Conservation (phyloP, 2,888 invertebrate species). For the Arenicola marina region DNA sequence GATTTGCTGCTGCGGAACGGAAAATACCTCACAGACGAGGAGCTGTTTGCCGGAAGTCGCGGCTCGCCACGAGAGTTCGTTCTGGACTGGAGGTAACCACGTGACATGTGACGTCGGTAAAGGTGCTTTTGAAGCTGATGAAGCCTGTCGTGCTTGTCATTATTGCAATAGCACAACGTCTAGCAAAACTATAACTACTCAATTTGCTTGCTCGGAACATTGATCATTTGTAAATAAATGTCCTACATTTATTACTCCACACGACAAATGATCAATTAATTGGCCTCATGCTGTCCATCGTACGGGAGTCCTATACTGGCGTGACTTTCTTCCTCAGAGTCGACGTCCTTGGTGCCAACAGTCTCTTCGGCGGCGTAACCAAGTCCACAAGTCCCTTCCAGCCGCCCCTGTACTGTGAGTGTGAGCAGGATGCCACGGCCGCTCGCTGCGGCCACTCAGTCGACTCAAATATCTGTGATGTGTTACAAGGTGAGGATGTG, state of each 20-base stretch:
- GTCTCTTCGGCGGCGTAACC: constrained; percentile 16
- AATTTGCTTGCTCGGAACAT: too few relatives aligned
- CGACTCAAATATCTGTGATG: constrained; percentile 21
- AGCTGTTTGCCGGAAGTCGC: constrained; percentile 1
- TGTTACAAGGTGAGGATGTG: constrained; percentile 14
- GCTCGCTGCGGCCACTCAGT: constrained; percentile 5
- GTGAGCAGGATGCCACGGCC: neutral
- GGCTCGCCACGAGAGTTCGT: constrained; percentile 34
- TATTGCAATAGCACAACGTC: too few relatives aligned
- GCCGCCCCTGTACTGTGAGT: constrained; percentile 12
- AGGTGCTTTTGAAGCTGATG: too few relatives aligned
- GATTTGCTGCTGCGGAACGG: constrained; percentile 37
- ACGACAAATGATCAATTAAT: too few relatives aligned
- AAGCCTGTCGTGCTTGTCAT: too few relatives aligned
- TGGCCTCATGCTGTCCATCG: too few relatives aligned
- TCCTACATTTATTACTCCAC: too few relatives aligned
- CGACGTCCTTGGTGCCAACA: constrained; percentile 11
- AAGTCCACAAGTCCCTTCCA: neutral
- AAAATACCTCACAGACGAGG: constrained; percentile 17
- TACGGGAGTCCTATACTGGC: too few relatives aligned
- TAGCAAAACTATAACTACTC: too few relatives aligned
- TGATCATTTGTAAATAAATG: too few relatives aligned
- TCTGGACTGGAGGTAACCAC: constrained; percentile 38
- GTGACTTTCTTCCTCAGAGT: constrained; percentile 14
- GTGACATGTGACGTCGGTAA: too few relatives aligned